These are phyloP conservation scores for Sula dactylatra DNA, from an alignment of 2,113 vertebrate species.

Conservation along the genomic window DNA sequence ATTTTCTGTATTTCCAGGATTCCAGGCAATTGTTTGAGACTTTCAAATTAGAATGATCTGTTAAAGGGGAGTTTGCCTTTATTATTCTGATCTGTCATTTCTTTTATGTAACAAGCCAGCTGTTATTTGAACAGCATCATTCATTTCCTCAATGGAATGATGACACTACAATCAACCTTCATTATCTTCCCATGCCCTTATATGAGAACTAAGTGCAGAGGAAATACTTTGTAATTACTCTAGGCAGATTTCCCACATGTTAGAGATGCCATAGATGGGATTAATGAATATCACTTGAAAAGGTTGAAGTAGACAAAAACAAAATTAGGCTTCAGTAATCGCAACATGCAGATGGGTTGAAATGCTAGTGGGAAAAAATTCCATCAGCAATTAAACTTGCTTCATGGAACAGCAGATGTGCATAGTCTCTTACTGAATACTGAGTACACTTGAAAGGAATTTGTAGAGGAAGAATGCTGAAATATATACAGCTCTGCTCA, in stretches of 20 bases:
- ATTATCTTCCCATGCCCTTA: conserved; percentile 68
- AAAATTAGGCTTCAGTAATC: conserved; percentile 67
- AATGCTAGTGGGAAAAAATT: conserved; percentile 65
- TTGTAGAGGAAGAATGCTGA: conserved; percentile 14
- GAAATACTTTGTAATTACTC: conserved; percentile 73
- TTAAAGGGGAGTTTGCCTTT: conserved; percentile 51
- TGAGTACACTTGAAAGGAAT: conserved; percentile 56
- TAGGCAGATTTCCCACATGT: conserved; percentile 69
- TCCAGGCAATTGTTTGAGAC: conserved; percentile 19
- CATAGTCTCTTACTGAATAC: conserved; percentile 48
- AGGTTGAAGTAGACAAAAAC: conserved; percentile 67
- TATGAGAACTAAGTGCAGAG: conserved; percentile 63
- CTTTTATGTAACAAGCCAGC: conserved; percentile 55
- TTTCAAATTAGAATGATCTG: conserved; percentile 40
- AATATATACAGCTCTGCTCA: not conserved
- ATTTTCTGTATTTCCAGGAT: conserved; percentile 33
- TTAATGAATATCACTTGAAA: conserved; percentile 73
- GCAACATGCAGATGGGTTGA: conserved; percentile 69
- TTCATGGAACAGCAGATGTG: conserved; percentile 75
- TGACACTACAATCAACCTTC: conserved; percentile 66
- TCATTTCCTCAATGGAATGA: conserved; percentile 46
- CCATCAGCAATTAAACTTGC: conserved; percentile 75
- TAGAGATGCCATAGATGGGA: conserved; percentile 67
- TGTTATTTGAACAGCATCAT: conserved; percentile 63
- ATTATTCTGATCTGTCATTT: conserved; percentile 55